These are phyloP conservation scores for Gadus chalcogrammus DNA, from an alignment of 2,113 vertebrate genomes.

Conservation along the genomic window DNA sequence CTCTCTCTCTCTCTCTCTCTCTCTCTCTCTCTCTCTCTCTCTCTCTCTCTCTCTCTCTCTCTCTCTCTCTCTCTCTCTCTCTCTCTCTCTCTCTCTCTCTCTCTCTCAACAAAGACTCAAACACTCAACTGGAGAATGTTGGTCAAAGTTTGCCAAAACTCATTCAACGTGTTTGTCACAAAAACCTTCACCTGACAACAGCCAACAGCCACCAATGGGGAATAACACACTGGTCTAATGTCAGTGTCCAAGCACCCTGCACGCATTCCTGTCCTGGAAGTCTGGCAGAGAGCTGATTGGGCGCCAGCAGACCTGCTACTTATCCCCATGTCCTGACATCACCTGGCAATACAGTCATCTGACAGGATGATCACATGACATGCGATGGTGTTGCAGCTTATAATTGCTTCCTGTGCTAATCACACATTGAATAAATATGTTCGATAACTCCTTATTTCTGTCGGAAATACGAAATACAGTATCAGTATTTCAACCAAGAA, in stretches of 20 bases:
- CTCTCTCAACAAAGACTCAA: not conserved
- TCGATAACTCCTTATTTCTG: not conserved
- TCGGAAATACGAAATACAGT: not conserved
- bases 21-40: not conserved
- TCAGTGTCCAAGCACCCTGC: too few relatives aligned
- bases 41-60: too few relatives aligned
- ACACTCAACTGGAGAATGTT: too few relatives aligned
- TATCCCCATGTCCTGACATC: not conserved
- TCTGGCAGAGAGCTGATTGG: not conserved
- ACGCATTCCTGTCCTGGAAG: not conserved
- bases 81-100: too few relatives aligned
- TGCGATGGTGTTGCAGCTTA: not conserved
- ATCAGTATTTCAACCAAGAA: too few relatives aligned
- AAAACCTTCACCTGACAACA: not conserved
- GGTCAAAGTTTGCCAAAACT: not conserved
- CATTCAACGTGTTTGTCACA: not conserved
- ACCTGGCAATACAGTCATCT: not conserved
- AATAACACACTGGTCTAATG: not conserved
- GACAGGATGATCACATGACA: not conserved
- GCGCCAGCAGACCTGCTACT: not conserved
- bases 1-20: too few relatives aligned
- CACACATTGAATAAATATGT: not conserved
- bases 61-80: too few relatives aligned
- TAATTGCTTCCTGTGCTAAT: not conserved
- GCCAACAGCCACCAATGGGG: not conserved